A percentile compares a stretch with the other conserved stretches of the same genome.
These are phyloP conservation scores for Thymallus thymallus DNA, from an alignment of 2,113 vertebrate species.

Conservation along the genomic window DNA sequence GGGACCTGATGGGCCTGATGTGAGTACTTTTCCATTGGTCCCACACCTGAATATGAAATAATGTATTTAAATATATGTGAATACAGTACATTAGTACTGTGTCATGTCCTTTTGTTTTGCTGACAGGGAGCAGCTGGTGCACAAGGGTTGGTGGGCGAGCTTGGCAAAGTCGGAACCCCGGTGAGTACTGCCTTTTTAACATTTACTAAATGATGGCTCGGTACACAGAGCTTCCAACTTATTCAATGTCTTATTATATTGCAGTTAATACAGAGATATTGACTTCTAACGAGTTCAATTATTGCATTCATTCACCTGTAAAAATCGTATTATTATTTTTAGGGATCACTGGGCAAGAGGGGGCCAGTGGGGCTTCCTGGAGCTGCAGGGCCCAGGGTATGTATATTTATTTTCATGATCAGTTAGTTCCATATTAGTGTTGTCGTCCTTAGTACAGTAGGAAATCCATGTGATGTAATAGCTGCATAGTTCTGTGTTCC, in stretches of 20 bases:
- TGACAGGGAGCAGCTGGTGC: constrained; percentile 85
- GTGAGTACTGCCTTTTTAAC: constrained; percentile 75
- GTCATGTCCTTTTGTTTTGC: constrained; percentile 9
- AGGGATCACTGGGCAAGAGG: constrained; percentile 86
- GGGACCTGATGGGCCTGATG: constrained; percentile 82
- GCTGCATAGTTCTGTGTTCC: no score
- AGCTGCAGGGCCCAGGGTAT: constrained; percentile 82
- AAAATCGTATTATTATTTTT: constrained; percentile 3
- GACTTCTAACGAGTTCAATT: background rate
- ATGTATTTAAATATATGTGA: background rate
- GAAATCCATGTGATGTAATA: no score
- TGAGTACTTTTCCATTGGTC: constrained; percentile 69
- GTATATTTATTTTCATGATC: constrained; percentile 26
- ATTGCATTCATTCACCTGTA: background rate
- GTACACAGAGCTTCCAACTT: background rate
- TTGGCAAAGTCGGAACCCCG: constrained; percentile 83
- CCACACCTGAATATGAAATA: background rate
- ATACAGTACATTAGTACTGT: background rate
- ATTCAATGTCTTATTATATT: background rate
- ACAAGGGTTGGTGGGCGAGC: constrained; percentile 89
- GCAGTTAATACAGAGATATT: background rate
- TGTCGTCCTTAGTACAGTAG: no score
- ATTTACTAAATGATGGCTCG: background rate
- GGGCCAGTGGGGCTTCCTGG: constrained; percentile 85
- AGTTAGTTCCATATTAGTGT: no score